phyloP scores from a whole-genome alignment of 2,113 vertebrate species.

The Trematocara variabile region DNA sequence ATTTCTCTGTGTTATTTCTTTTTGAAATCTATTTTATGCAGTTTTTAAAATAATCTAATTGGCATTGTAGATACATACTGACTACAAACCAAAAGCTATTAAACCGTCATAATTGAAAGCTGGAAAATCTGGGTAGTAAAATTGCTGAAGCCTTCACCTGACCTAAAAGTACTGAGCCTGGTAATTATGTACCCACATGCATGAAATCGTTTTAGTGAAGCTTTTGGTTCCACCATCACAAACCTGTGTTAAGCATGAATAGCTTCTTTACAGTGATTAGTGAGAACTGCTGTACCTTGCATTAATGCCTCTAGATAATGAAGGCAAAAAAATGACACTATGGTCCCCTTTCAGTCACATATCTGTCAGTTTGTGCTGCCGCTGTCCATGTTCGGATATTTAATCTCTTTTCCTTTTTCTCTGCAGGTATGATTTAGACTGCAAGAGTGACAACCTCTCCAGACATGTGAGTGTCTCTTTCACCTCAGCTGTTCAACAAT shows the following conservation, averaged over 20 bases:
- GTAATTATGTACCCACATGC: not conserved
- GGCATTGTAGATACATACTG: not conserved
- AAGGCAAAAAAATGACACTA: not conserved
- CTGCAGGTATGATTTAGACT: slow-evolving; percentile 93
- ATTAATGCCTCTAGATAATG: not conserved
- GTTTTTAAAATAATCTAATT: not conserved
- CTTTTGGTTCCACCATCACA: not conserved
- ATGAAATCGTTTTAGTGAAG: not conserved
- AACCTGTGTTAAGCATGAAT: not conserved
- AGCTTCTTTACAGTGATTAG: slow-evolving; percentile 7
- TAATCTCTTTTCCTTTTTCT: slow-evolving; percentile 44
- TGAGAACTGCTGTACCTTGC: not conserved
- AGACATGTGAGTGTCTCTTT: slow-evolving; percentile 88
- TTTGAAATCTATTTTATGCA: not conserved
- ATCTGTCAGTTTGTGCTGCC: not conserved
- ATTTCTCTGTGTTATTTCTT: not conserved
- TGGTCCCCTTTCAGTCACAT: not conserved
- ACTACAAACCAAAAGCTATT: not conserved
- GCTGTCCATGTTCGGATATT: not conserved
- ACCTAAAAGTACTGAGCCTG: not conserved
- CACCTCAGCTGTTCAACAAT: slow-evolving; percentile 11
- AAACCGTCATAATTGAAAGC: not conserved
- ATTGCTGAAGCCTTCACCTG: not conserved
- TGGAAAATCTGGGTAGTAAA: not conserved
- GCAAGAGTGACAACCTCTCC: slow-evolving; percentile 94